Conservation (phyloP, 64 coral and sea anemone species). For the Stichodactyla mertensii region DNA sequence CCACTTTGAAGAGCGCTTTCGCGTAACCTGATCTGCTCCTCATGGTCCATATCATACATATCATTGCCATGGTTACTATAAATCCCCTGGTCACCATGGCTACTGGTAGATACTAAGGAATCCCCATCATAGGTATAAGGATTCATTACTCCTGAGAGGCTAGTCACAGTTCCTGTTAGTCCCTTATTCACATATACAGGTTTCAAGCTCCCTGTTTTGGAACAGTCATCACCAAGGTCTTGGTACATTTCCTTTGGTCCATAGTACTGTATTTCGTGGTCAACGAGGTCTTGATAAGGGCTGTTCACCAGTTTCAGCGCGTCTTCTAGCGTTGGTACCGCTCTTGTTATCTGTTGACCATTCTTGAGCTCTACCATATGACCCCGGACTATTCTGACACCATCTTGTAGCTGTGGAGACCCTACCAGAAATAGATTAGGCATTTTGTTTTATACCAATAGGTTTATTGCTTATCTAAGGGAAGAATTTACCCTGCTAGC, state of each 20-base stretch:
- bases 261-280: conserved; percentile 4
- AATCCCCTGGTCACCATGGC: neutral
- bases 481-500: neutral
- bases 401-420: conserved; percentile 35
- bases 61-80: neutral
- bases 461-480: too few species aligned
- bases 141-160: neutral
- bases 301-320: conserved; percentile 29
- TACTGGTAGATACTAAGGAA: neutral
- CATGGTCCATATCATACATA: neutral
- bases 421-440: conserved; percentile 15
- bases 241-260: conserved; percentile 4
- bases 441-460: too few species aligned
- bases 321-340: conserved; percentile 33
- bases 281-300: neutral
- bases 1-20: conserved; percentile 62
- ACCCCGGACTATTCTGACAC: conserved; percentile 31
- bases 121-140: neutral
- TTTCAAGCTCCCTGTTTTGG: neutral
- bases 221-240: neutral
- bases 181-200: neutral
- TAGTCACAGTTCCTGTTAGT: neutral
- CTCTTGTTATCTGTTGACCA: conserved; percentile 37
- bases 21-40: conserved; percentile 70
- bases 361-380: conserved; percentile 52